Conservation (phyloP, 1,140 invertebrate genomes). For the Idris sp. region DNA sequence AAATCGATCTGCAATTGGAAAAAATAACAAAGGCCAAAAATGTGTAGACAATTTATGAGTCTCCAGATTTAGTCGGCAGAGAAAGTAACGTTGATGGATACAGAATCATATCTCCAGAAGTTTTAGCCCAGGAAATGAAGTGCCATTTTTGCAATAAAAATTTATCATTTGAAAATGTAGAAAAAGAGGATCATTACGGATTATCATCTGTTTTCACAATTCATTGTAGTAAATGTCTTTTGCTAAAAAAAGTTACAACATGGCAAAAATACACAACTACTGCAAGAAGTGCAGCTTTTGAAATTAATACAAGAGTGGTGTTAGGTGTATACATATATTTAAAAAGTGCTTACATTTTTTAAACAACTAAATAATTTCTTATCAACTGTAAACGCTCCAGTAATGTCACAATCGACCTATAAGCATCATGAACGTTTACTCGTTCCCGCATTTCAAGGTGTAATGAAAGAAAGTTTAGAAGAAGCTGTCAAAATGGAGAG, state of each 20-base stretch:
- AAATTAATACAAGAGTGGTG: slow-evolving; percentile 27
- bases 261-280: slow-evolving; percentile 19
- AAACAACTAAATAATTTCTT: too few relatives aligned
- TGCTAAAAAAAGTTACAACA: slow-evolving; percentile 36
- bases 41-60: background rate
- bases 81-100: slow-evolving; percentile 26
- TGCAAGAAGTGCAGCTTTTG: background rate
- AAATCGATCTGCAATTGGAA: slow-evolving; percentile 3
- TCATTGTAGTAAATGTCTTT: slow-evolving; percentile 38
- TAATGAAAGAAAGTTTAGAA: too few relatives aligned
- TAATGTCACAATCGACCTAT: slow-evolving; percentile 5
- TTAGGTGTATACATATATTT: slow-evolving; percentile 23
- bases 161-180: slow-evolving; percentile 37
- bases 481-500: too few relatives aligned
- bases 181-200: slow-evolving; percentile 27
- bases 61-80: background rate
- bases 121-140: slow-evolving; percentile 38
- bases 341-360: too few relatives aligned
- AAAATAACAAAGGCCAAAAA: slow-evolving; percentile 5
- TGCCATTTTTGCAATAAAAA: slow-evolving; percentile 36
- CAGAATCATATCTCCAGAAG: slow-evolving; percentile 22
- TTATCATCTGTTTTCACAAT: slow-evolving; percentile 41
- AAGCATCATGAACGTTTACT: slow-evolving; percentile 33
- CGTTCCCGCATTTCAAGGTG: slow-evolving; percentile 13
- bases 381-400: too few relatives aligned